Base-by-base conservation (phyloP, 2,113 vertebrate species). In the Hippocampus zosterae region DNA sequence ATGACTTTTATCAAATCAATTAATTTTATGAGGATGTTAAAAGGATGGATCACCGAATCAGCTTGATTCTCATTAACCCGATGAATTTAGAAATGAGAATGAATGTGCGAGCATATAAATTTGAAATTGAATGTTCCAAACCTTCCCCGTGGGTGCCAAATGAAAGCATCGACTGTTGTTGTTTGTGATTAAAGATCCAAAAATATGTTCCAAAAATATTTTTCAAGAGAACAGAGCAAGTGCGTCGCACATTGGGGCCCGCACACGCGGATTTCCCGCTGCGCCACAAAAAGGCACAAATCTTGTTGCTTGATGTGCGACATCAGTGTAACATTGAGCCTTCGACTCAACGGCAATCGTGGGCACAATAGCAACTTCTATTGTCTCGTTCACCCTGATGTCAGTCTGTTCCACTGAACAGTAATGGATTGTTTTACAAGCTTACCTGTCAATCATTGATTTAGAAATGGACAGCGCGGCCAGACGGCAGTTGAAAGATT, bases 121-220 rank as follows among this genome's bases (percentile, higher is more conserved):
- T 15, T 71, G 76, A 3, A 74, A 60, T 33, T 19, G 42, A 23
- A 27, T 18, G n/a, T 25, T 65, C 41, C 41, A 18, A 27, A 65
- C 25, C 41, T 73, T 75, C 70, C 52, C 46, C 33, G 44, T 62
- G 63, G 44, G 72, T 67, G 62, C 65, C 46, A 73, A 53, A 76
- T 71, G 40, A 65, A 33, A 79, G 67, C 37, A 64, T 75, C 68
- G 68, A 75, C 76, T 78, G 74, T 78, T 75, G 75, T 68, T 82
- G 77, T 84, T 79, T 81, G 72, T 80, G 81, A 87, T 83, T 84
- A 78, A 69, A 74, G 72, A 61, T 78, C 72, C 21, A 11, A 46
- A 65, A 65, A 48, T 65, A 65, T 46, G 42, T 46, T 65, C 67
- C 67, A 80, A 77, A 79, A 84, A 81, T 81, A 74, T 78, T 69